Evolutionary conservation across 2,113 vertebrate genomes (phyloP).

Genomic region (Alligator mississippiensis): DNA sequence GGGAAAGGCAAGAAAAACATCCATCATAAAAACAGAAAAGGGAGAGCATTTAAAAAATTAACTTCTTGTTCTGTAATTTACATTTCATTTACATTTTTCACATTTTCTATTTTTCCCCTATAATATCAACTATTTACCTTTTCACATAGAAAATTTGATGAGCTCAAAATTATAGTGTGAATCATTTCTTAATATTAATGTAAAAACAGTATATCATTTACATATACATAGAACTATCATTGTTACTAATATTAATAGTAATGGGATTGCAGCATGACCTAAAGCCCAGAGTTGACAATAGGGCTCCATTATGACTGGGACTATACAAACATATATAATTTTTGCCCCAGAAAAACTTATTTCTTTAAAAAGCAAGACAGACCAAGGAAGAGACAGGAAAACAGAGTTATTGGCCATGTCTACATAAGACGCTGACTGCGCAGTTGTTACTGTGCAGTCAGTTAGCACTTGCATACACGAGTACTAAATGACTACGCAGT

Average conservation of each 20-base stretch:
- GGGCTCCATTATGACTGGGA: not conserved
- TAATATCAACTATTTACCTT: not conserved
- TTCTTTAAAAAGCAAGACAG: not conserved
- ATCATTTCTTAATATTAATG: not conserved
- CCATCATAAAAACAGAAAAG: slow-evolving; percentile 27
- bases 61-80: slow-evolving; percentile 24
- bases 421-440: too few species aligned
- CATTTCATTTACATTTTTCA: not conserved
- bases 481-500: too few species aligned
- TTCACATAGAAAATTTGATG: not conserved
- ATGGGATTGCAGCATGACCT: not conserved
- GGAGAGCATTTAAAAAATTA: slow-evolving; percentile 57
- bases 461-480: too few species aligned
- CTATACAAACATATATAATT: not conserved
- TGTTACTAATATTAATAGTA: not conserved
- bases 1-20: slow-evolving; percentile 35
- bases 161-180: not conserved
- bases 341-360: not conserved
- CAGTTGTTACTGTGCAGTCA: too few species aligned
- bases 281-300: not conserved
- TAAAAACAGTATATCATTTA: not conserved
- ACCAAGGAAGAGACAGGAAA: not conserved
- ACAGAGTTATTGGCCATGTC: too few species aligned
- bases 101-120: not conserved
- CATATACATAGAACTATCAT: not conserved